A percentile compares a stretch with the other conserved stretches of the same genome.
These are phyloP conservation scores for Knipowitschia caucasica DNA, from an alignment of 2,797 vertebrate genomes.

Conservation along the genomic window DNA sequence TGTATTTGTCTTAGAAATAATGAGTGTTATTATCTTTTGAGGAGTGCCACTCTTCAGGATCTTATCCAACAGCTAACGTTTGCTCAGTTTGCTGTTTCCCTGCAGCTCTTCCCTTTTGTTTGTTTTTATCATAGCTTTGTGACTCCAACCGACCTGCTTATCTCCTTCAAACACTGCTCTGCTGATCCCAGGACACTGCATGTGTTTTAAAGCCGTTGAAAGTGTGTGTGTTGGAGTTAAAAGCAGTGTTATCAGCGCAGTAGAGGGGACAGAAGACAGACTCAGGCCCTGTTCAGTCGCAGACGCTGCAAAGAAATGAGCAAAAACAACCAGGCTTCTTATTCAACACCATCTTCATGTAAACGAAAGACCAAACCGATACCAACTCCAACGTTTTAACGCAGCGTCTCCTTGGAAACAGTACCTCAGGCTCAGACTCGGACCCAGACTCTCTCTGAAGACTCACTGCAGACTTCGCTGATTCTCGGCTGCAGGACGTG, in stretches of 20 bases:
- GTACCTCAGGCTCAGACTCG: no score
- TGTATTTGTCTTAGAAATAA: no score
- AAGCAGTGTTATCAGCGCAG: constrained; percentile 66
- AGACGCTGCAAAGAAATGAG: no score
- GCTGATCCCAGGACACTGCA: constrained; percentile 37
- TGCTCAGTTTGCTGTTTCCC: constrained; percentile 18
- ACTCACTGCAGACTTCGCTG: no score
- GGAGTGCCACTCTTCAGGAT: background rate
- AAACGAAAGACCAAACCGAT: no score
- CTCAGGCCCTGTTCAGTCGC: no score
- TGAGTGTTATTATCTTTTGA: background rate
- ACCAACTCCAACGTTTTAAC: no score
- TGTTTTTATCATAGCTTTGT: constrained; percentile 18
- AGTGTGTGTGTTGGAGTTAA: constrained; percentile 50
- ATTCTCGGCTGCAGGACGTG: no score
- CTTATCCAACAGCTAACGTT: constrained; percentile 3
- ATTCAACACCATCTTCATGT: no score
- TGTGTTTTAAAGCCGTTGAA: constrained; percentile 41
- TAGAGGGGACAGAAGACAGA: constrained; percentile 65
- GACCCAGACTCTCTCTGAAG: no score
- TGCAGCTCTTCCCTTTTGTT: constrained; percentile 10
- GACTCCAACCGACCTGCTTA: constrained; percentile 39
- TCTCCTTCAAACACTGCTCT: constrained; percentile 38
- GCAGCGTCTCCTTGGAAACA: no score
- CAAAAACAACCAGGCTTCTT: no score